phyloP scores from a whole-genome alignment of 2,888 invertebrate species.

The Meganola albula region DNA sequence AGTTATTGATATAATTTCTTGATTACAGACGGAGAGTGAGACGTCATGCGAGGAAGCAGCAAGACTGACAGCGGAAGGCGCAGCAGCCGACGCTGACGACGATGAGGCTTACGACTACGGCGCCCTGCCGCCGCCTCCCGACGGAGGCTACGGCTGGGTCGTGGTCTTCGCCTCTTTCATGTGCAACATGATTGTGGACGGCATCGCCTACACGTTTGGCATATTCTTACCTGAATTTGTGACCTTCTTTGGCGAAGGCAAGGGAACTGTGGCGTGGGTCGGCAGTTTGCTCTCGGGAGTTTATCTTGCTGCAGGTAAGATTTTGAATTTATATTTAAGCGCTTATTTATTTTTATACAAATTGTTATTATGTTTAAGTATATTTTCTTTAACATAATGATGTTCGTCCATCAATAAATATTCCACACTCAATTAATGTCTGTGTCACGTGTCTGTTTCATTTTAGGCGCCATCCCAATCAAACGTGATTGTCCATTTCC shows the following conservation, averaged over 20 bases:
- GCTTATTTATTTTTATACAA: too few relatives aligned
- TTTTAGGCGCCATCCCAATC: conserved; percentile 25
- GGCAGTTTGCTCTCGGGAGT: conserved; percentile 96
- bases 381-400: not conserved
- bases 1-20: too few relatives aligned
- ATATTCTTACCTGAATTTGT: conserved; percentile 91
- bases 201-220: conserved; percentile 98
- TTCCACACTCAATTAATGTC: not conserved
- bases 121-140: conserved; percentile 90
- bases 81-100: conserved; percentile 77
- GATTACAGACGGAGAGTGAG: conserved; percentile 91
- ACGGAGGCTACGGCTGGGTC: conserved; percentile 95
- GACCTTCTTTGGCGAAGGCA: conserved; percentile 88
- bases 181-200: conserved; percentile 99
- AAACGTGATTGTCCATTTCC: conserved; percentile 32
- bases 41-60: conserved; percentile 91
- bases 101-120: conserved; percentile 82
- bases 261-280: conserved; percentile 94
- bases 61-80: conserved; percentile 83
- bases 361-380: not conserved
- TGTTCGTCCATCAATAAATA: too few relatives aligned
- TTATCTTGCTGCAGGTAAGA: conserved; percentile 93
- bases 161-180: conserved; percentile 97
- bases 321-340: not conserved
- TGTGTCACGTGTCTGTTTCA: conserved; percentile 1